Conservation (phyloP, 1,140 invertebrate species). For the Heliconius nattereri region DNA sequence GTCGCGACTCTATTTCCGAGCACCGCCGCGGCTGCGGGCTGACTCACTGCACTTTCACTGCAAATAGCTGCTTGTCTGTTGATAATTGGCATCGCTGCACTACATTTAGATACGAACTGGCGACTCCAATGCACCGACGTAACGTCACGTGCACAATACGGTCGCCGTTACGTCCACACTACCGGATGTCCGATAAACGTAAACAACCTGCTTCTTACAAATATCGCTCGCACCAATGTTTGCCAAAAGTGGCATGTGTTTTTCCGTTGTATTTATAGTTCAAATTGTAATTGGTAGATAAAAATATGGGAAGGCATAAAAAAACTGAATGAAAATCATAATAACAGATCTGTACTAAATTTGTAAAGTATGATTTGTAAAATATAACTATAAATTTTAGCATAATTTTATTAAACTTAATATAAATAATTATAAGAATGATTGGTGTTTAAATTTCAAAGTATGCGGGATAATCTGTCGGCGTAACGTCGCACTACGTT, state of each 20-base stretch:
- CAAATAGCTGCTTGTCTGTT: slow-evolving; percentile 63
- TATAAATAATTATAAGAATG: background rate
- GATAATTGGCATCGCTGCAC: slow-evolving; percentile 54
- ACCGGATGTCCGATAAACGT: slow-evolving; percentile 44
- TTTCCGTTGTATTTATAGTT: background rate
- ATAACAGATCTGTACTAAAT: background rate
- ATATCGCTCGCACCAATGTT: background rate
- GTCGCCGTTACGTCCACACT: slow-evolving; percentile 24
- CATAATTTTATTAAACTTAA: background rate
- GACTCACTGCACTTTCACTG: slow-evolving; percentile 75
- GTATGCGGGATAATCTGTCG: slow-evolving; percentile 35
- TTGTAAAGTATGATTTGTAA: background rate
- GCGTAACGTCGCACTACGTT: slow-evolving; percentile 58
- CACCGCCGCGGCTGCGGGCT: slow-evolving; percentile 34
- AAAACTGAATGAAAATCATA: background rate
- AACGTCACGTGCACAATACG: slow-evolving; percentile 34
- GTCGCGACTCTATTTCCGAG: slow-evolving; percentile 58
- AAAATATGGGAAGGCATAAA: no score
- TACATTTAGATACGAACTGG: slow-evolving; percentile 40
- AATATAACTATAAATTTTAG: background rate
- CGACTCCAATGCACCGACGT: slow-evolving; percentile 22
- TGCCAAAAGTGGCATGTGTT: background rate
- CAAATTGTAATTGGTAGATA: background rate
- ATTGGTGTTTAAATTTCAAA: slow-evolving; percentile 26
- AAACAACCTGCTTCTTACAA: slow-evolving; percentile 34